Percentiles rank a stretch among this genome's conserved stretches.
These are phyloP conservation scores for Albula glossodonta DNA, from an alignment of 2,113 vertebrate species.

Conservation along the genomic window DNA sequence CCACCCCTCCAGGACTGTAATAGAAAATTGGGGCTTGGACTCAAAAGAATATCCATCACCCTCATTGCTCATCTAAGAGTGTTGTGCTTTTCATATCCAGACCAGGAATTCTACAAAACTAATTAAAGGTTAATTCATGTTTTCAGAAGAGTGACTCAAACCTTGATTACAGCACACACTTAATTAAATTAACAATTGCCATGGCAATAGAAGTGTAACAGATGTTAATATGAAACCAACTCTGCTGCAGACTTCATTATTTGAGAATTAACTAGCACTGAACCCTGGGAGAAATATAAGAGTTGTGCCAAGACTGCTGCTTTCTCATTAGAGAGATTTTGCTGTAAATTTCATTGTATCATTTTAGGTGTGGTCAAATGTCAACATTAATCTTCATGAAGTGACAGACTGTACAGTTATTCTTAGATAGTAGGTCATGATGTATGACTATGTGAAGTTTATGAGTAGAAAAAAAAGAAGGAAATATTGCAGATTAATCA, in stretches of 20 bases:
- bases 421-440: neutral
- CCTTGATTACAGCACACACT: neutral
- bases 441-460: too few relatives aligned
- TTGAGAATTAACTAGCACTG: neutral
- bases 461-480: too few relatives aligned
- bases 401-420: neutral
- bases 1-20: too few relatives aligned
- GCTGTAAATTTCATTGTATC: neutral
- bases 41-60: neutral
- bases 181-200: too few relatives aligned
- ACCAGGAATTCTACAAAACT: neutral
- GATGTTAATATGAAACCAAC: neutral
- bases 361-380: neutral
- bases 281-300: neutral
- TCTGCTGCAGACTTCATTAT: neutral
- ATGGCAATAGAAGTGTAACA: neutral
- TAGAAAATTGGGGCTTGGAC: neutral
- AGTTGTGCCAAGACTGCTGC: neutral
- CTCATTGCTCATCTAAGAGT: neutral
- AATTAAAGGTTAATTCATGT: neutral
- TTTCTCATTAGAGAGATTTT: neutral
- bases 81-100: neutral
- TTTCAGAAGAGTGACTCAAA: neutral
- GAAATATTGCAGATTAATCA: neutral
- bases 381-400: neutral